These are phyloP conservation scores for Pristionchus arcanus DNA, from an alignment of 2,888 invertebrate genomes.

Conservation along the genomic window DNA sequence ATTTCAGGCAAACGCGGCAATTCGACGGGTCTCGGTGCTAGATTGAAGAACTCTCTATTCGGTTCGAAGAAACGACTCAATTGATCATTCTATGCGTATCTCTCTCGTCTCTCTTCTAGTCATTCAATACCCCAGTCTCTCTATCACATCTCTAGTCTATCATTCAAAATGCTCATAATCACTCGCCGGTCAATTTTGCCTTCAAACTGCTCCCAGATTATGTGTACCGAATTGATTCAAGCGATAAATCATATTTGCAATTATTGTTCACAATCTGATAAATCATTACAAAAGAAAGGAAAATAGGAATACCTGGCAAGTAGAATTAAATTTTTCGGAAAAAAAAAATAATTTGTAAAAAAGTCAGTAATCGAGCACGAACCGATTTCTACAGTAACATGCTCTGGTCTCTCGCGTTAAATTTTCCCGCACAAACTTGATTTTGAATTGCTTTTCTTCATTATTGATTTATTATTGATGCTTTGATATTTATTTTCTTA, in stretches of 20 bases:
- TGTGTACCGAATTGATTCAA: conserved; percentile 42
- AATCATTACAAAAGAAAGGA: background rate
- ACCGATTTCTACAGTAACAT: background rate
- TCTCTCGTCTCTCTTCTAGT: conserved; percentile 22
- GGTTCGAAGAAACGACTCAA: conserved; percentile 74
- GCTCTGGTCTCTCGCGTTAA: background rate
- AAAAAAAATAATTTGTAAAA: background rate
- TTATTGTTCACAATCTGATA: background rate
- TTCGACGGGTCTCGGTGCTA: conserved; percentile 71
- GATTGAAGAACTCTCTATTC: conserved; percentile 77
- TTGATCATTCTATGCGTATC: conserved; percentile 30
- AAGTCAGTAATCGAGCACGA: background rate
- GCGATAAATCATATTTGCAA: conserved; percentile 30
- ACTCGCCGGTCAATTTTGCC: conserved; percentile 47
- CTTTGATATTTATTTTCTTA: background rate
- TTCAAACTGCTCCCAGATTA: conserved; percentile 50
- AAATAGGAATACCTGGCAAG: background rate
- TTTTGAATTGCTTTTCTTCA: background rate
- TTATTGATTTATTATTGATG: background rate
- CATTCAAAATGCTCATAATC: conserved; percentile 27
- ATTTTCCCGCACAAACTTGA: conserved; percentile 23
- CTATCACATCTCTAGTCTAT: conserved; percentile 33
- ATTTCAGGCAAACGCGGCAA: conserved; percentile 47
- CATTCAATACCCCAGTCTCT: conserved; percentile 19
- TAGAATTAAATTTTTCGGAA: too few relatives aligned